Base-by-base conservation (phyloP, 2,797 vertebrate genomes). In the Lepus townsendii region DNA sequence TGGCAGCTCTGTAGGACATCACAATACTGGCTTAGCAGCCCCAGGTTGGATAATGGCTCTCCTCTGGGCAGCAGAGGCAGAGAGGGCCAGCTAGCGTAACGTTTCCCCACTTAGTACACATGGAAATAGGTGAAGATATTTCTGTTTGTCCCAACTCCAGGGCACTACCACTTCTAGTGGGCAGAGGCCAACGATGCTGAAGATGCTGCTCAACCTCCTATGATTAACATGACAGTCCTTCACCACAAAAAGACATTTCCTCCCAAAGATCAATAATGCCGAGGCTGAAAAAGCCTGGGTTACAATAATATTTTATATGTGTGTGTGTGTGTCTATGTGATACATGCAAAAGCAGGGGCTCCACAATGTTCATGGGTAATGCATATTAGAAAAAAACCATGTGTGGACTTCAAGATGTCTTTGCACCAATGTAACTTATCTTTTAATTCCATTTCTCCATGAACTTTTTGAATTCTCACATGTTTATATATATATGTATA, bases 1-100 rank as follows among this genome's bases (percentile, higher is more conserved):
- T 14, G 73, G 52, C 32, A 88, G 6, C 54, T 47, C 78, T 88
- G 19, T 47, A 57, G 22, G 26, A 60, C 38, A 88, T 79, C 52
- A 79, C 63, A 90, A 88, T 27, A 60, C 2, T 60, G 78, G 65
- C 62, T 95, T 83, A 73, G n/a, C n/a, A 65, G 1, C 68, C 84
- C 30, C 42, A 8, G 27, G 11, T 52, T 26, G 38, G 30, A 52
- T 16, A 63, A 10, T 9, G 5, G 30, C 11, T 91, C 35, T 83
- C 35, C 26, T 0, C 3, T 30, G 42, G 10, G 7, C 32, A 17
- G 4, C 42, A 47, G 42, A 47, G 24, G 7, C 0, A 19, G 13
- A 47, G 8, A 8, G 19, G 8, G 50, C 4, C 60, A 32, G 71
- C 32, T 38, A 47, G 19, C 38, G n/a, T 13, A 8, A n/a, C n/a